A percentile compares a stretch with the other conserved stretches of the same genome.
phyloP scores from a whole-genome alignment of 2,888 invertebrate genomes.

The Drosophila fulvimacula region DNA sequence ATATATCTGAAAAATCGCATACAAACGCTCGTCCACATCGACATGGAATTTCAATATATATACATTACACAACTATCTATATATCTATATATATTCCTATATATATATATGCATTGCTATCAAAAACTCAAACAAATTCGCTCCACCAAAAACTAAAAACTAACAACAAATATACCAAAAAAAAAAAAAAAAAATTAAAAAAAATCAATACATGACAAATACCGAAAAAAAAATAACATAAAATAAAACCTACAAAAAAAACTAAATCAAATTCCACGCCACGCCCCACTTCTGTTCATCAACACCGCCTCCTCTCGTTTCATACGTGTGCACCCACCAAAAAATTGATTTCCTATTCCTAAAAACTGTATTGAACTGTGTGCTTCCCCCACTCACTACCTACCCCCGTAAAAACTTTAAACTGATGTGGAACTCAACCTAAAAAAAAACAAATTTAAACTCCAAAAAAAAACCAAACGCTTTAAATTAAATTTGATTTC shows the following conservation, averaged over 20 bases:
- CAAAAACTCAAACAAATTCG: conserved; percentile 49
- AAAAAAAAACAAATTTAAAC: conserved; percentile 62
- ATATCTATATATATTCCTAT: conserved; percentile 50
- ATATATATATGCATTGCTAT: conserved; percentile 52
- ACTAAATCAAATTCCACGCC: conserved; percentile 50
- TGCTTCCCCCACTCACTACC: conserved; percentile 20
- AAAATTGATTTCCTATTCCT: conserved; percentile 48
- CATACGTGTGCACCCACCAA: conserved; percentile 61
- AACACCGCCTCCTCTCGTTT: conserved; percentile 20
- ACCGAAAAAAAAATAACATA: conserved; percentile 18
- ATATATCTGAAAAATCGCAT: conserved; percentile 55
- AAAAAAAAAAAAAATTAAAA: conserved; percentile 8
- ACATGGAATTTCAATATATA: conserved; percentile 72
- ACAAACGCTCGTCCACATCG: conserved; percentile 81
- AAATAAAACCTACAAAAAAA: conserved; percentile 31
- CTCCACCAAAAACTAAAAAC: conserved; percentile 51
- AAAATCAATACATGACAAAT: conserved; percentile 36
- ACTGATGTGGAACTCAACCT: conserved; percentile 60
- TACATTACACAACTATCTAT: conserved; percentile 46
- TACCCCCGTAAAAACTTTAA: conserved; percentile 19
- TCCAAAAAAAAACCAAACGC: conserved; percentile 36
- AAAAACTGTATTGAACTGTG: conserved; percentile 61
- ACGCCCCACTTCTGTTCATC: conserved; percentile 42
- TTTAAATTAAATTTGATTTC: conserved; percentile 69
- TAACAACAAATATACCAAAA: conserved; percentile 40